These are phyloP conservation scores for Lepus timidus DNA, from an alignment of 2,113 vertebrate species.

Conservation along the genomic window DNA sequence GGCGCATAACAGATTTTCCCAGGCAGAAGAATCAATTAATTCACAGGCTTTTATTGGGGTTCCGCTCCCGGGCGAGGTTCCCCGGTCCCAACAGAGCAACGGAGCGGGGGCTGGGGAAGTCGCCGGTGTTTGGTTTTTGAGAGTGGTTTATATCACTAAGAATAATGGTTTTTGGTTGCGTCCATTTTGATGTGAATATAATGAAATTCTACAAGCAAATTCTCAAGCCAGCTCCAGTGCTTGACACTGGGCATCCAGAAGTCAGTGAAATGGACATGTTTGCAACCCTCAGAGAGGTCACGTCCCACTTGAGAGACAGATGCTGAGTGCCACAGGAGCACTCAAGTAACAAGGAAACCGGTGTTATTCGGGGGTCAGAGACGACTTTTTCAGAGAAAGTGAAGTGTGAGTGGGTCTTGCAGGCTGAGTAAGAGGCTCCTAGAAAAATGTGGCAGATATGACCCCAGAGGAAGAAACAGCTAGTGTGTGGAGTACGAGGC, in stretches of 20 bases:
- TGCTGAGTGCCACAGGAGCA: neutral
- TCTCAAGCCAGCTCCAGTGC: neutral
- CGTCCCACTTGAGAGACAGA: neutral
- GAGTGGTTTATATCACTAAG: too few relatives aligned
- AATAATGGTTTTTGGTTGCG: too few relatives aligned
- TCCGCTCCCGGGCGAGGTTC: too few relatives aligned
- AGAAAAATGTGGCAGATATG: too few relatives aligned
- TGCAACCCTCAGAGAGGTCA: neutral
- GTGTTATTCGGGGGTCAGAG: neutral
- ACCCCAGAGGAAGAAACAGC: neutral
- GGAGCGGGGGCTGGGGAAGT: too few relatives aligned
- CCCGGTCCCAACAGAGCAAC: too few relatives aligned
- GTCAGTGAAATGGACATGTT: neutral
- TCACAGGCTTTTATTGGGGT: too few relatives aligned
- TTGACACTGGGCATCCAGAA: neutral
- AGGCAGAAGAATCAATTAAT: too few relatives aligned
- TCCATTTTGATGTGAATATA: neutral
- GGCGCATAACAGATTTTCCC: too few relatives aligned
- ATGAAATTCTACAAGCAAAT: conserved; percentile 10
- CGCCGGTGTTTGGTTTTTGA: too few relatives aligned
- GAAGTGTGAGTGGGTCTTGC: neutral
- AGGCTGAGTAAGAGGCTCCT: neutral
- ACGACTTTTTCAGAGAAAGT: neutral
- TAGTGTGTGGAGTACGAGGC: neutral
- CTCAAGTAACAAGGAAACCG: neutral